These are phyloP conservation scores for Sympetrum striolatum DNA, from an alignment of 2,888 invertebrate species.

Conservation along the genomic window DNA sequence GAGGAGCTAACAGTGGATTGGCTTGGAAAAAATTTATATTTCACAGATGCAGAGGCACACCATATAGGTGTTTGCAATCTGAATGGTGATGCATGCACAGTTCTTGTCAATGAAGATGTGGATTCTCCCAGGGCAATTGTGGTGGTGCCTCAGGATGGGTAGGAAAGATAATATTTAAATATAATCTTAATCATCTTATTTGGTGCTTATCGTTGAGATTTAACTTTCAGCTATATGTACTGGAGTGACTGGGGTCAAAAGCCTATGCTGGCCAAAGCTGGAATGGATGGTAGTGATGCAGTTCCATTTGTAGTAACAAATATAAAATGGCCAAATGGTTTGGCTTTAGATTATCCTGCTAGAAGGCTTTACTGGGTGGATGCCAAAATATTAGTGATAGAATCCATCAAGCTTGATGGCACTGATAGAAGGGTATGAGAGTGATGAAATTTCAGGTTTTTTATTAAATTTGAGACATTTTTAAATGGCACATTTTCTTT, in stretches of 20 bases:
- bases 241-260: conserved; percentile 88
- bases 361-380: conserved; percentile 90
- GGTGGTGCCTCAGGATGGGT: conserved; percentile 73
- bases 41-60: conserved; percentile 74
- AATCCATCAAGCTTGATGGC: conserved; percentile 71
- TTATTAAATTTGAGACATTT: no score
- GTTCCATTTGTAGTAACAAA: conserved; percentile 66
- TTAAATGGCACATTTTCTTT: conserved; percentile 16
- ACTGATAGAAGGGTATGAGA: conserved; percentile 67
- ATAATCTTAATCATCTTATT: background rate
- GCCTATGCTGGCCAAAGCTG: conserved; percentile 77
- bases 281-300: conserved; percentile 82
- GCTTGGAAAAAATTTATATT: conserved; percentile 81
- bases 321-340: conserved; percentile 82
- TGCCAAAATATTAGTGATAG: conserved; percentile 71
- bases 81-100: conserved; percentile 72
- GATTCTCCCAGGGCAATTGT: conserved; percentile 74
- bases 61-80: conserved; percentile 77
- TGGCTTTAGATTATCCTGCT: conserved; percentile 81
- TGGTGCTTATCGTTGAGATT: background rate
- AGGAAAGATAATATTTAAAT: conserved; percentile 50
- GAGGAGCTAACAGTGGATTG: conserved; percentile 81
- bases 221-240: conserved; percentile 73
- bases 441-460: background rate
- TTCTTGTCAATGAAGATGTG: conserved; percentile 67